Conservation (phyloP, 2,797 vertebrate genomes). For the Staurois parvus region DNA sequence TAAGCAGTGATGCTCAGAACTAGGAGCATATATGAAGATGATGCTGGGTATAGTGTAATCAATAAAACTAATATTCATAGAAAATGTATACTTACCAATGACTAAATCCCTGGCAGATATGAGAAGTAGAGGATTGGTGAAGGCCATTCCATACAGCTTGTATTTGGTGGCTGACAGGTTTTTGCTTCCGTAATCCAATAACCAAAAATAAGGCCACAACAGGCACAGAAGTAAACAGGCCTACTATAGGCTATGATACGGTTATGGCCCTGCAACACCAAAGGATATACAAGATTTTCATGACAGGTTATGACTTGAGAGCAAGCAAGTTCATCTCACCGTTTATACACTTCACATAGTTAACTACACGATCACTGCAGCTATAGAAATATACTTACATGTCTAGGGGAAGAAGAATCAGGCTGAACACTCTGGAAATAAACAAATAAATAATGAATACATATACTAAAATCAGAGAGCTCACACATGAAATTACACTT, state of each 20-base stretch:
- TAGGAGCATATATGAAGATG: too few species aligned
- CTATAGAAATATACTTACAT: conserved; percentile 82
- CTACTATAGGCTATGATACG: conserved; percentile 99
- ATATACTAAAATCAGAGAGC: too few species aligned
- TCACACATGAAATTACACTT: too few species aligned
- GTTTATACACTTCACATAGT: too few species aligned
- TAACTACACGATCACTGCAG: neutral
- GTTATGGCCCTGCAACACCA: conserved; percentile 91
- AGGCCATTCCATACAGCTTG: conserved; percentile 91
- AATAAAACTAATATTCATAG: neutral
- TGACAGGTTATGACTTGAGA: too few species aligned
- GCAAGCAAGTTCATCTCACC: too few species aligned
- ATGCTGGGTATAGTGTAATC: too few species aligned
- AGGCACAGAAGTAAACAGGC: conserved; percentile 98
- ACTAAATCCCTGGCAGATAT: conserved; percentile 93
- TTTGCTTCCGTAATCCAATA: conserved; percentile 92
- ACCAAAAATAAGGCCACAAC: conserved; percentile 98
- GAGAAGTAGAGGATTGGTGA: conserved; percentile 91
- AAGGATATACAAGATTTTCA: neutral
- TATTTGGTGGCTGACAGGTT: conserved; percentile 83
- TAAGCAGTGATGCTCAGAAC: too few species aligned
- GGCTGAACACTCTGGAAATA: conserved; percentile 93
- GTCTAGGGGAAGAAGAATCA: conserved; percentile 97
- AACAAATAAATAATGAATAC: neutral
- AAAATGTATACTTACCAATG: conserved; percentile 82